phyloP scores from a whole-genome alignment of 2,888 invertebrate genomes.

The Opisthograptis luteolata region DNA sequence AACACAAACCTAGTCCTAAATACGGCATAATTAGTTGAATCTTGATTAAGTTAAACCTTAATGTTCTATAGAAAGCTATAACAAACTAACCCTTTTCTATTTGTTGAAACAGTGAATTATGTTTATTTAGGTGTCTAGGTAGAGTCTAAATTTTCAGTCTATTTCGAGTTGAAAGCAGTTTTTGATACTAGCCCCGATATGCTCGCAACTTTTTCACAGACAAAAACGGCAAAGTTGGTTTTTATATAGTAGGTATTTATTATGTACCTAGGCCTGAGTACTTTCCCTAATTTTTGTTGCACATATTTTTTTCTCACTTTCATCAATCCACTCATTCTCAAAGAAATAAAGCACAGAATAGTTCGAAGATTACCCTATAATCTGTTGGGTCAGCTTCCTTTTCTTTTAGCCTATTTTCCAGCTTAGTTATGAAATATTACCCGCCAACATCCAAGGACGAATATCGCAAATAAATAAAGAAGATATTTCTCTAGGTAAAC shows the following conservation, averaged over 20 bases:
- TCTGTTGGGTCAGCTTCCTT: background rate
- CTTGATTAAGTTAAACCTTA: constrained; percentile 1
- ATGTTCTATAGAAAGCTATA: constrained; percentile 6
- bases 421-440: constrained; percentile 5
- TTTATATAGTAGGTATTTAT: no score
- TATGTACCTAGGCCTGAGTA: no score
- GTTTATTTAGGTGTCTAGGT: constrained; percentile 30
- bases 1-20: no score
- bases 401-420: constrained; percentile 1
- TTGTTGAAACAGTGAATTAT: constrained; percentile 10
- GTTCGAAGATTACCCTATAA: background rate
- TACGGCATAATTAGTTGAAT: no score
- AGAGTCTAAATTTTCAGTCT: constrained; percentile 43
- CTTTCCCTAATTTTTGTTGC: no score
- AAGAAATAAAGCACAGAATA: no score
- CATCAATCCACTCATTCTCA: no score
- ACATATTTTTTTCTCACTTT: no score
- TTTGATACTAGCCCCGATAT: no score
- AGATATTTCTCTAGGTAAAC: constrained; percentile 34
- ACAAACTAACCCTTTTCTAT: constrained; percentile 20
- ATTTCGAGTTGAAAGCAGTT: no score
- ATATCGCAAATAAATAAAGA: constrained; percentile 29
- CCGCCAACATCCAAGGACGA: constrained; percentile 27
- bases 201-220: no score
- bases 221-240: no score